phyloP scores from a whole-genome alignment of 2,888 invertebrate species.

The Drosophila mercatorum region DNA sequence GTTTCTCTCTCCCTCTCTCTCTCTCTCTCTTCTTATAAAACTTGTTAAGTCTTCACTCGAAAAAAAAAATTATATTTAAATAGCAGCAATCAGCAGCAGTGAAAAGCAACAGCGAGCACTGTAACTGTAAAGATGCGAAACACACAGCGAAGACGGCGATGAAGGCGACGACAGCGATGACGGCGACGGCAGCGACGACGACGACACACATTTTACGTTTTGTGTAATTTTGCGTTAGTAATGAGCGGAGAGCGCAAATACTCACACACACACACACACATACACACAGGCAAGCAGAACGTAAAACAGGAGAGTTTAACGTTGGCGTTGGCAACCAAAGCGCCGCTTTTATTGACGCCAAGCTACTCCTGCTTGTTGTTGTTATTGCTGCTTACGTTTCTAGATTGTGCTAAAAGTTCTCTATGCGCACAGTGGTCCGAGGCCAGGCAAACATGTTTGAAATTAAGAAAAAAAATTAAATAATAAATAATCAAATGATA shows the following conservation, averaged over 20 bases:
- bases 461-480: neutral
- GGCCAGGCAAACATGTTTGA: neutral
- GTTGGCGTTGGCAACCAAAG: conserved; percentile 41
- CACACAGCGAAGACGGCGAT: conserved; percentile 13
- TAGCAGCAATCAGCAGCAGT: conserved; percentile 45
- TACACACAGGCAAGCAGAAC: neutral
- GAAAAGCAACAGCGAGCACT: conserved; percentile 51
- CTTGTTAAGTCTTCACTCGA: conserved; percentile 22
- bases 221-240: conserved; percentile 63
- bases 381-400: conserved; percentile 17
- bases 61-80: conserved; percentile 23
- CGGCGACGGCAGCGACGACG: conserved; percentile 10
- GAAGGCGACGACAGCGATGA: conserved; percentile 13
- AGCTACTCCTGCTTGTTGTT: conserved; percentile 26
- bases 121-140: conserved; percentile 26
- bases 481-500: neutral
- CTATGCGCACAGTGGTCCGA: conserved; percentile 32
- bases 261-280: conserved; percentile 12
- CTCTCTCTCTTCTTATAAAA: conserved; percentile 3
- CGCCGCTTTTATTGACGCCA: conserved; percentile 53
- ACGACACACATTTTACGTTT: conserved; percentile 60
- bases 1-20: neutral
- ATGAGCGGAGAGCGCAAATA: conserved; percentile 47
- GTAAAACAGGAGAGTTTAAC: conserved; percentile 37
- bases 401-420: conserved; percentile 20